Evolutionary conservation across 2,888 invertebrate genomes (phyloP).

Genomic region (Palloptera scutellata): DNA sequence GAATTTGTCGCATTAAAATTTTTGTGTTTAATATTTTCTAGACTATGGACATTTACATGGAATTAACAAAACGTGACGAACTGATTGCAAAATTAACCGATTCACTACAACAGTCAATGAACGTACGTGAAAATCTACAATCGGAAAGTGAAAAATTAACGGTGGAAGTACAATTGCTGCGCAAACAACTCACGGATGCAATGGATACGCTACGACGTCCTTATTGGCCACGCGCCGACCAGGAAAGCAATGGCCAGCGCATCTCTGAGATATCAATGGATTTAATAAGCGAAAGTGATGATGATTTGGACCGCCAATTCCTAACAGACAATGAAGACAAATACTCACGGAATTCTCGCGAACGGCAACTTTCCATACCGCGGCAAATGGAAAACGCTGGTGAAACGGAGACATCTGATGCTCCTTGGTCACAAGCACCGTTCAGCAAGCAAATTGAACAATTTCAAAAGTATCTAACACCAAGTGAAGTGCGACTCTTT

Average conservation of each 20-base stretch:
- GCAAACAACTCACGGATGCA: slow-evolving; percentile 65
- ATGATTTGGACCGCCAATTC: slow-evolving; percentile 59
- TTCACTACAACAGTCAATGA: slow-evolving; percentile 74
- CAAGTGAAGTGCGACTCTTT: slow-evolving; percentile 61
- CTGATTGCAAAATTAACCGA: slow-evolving; percentile 76
- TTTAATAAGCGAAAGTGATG: slow-evolving; percentile 62
- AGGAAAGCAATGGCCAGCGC: slow-evolving; percentile 60
- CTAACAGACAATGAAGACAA: slow-evolving; percentile 58
- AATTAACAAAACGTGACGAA: slow-evolving; percentile 74
- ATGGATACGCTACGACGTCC: slow-evolving; percentile 61
- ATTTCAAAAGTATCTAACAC: slow-evolving; percentile 59
- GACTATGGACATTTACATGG: slow-evolving; percentile 78
- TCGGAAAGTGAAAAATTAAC: slow-evolving; percentile 71
- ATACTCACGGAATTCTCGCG: slow-evolving; percentile 56
- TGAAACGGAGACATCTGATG: not conserved
- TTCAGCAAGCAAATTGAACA: slow-evolving; percentile 63
- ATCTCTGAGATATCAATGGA: slow-evolving; percentile 64
- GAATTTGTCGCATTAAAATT: not conserved
- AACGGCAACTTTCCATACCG: slow-evolving; percentile 54
- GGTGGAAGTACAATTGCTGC: slow-evolving; percentile 68
- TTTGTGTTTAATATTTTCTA: slow-evolving; percentile 61
- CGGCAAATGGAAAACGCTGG: slow-evolving; percentile 40
- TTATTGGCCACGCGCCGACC: slow-evolving; percentile 50
- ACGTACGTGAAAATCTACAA: slow-evolving; percentile 70
- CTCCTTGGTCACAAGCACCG: slow-evolving; percentile 43